Percentiles rank a stretch among this genome's conserved stretches.
phyloP scores from a whole-genome alignment of 2,797 vertebrate genomes.

The Lagodon rhomboides region DNA sequence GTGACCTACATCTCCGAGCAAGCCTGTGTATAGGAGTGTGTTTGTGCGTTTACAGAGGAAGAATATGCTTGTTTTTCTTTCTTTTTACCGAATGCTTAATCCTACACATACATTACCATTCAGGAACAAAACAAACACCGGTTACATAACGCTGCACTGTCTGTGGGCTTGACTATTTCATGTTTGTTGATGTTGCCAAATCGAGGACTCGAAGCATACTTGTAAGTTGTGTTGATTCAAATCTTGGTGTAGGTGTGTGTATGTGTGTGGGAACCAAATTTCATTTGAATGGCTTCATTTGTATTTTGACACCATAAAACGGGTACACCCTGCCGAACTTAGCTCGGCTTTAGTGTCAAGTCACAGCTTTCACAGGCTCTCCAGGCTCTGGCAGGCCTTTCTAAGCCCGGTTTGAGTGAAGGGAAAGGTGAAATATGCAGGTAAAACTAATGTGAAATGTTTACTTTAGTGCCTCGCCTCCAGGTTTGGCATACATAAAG shows the following conservation, averaged over 20 bases:
- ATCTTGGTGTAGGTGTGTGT: slow-evolving; percentile 23
- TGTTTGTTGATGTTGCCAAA: slow-evolving; percentile 15
- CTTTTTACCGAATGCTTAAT: slow-evolving; percentile 19
- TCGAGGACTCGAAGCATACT: slow-evolving; percentile 1
- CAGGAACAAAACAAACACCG: slow-evolving; percentile 36
- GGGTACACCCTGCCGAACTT: not conserved
- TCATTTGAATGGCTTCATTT: slow-evolving; percentile 7
- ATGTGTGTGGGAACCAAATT: slow-evolving; percentile 16
- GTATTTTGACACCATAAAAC: slow-evolving; percentile 5
- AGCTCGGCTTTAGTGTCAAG: not conserved
- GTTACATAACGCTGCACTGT: slow-evolving; percentile 36
- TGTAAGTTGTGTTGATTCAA: slow-evolving; percentile 7
- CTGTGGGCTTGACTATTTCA: slow-evolving; percentile 31
- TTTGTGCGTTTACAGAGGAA: not conserved
- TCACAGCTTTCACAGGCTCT: not conserved
- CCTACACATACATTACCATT: slow-evolving; percentile 26
- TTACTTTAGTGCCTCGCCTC: not conserved
- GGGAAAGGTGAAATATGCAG: not conserved
- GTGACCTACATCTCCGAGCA: not conserved
- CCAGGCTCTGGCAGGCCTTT: not conserved
- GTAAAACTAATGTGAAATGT: not conserved
- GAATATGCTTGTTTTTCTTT: not conserved
- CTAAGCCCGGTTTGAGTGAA: not conserved
- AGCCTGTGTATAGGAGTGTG: not conserved
- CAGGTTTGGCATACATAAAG: not conserved